Evolutionary conservation across 2,113 vertebrate genomes (phyloP).

Genomic region (Polyodon spathula): DNA sequence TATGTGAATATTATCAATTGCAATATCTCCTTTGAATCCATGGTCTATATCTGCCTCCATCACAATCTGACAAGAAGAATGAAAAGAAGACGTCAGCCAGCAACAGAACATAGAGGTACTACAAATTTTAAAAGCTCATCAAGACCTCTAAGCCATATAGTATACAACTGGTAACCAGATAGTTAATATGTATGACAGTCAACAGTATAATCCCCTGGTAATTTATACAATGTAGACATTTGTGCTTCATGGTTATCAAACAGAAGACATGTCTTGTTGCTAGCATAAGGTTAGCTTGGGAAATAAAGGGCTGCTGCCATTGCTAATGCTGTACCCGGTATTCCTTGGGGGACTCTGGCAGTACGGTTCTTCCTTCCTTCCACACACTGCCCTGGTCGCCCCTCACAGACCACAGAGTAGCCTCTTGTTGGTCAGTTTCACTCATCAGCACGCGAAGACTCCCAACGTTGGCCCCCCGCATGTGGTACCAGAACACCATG

Average conservation of each 20-base stretch:
- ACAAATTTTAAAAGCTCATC: too few relatives aligned
- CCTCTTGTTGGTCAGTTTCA: constrained; percentile 76
- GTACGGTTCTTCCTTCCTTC: constrained; percentile 83
- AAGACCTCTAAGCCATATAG: too few relatives aligned
- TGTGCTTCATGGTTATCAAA: constrained; percentile 6
- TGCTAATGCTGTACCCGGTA: constrained; percentile 68
- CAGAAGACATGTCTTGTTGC: constrained; percentile 4
- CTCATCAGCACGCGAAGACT: constrained; percentile 71
- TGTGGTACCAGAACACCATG: constrained; percentile 84
- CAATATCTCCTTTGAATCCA: constrained; percentile 71
- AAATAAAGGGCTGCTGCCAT: constrained; percentile 9
- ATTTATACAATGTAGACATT: too few relatives aligned
- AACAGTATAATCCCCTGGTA: too few relatives aligned
- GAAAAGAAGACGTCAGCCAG: constrained; percentile 19
- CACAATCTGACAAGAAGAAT: constrained; percentile 64
- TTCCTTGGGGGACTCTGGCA: constrained; percentile 81
- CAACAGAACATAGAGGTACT: not conserved
- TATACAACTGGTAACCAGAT: too few relatives aligned
- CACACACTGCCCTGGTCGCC: constrained; percentile 85
- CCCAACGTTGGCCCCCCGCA: constrained; percentile 67
- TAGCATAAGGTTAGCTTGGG: constrained; percentile 10
- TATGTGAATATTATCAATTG: constrained; percentile 86
- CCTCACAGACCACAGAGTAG: constrained; percentile 72
- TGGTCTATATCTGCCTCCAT: constrained; percentile 84
- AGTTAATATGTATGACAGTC: too few relatives aligned